These are phyloP conservation scores for Ladona fulva DNA, from an alignment of 1,140 invertebrate genomes.

Conservation along the genomic window DNA sequence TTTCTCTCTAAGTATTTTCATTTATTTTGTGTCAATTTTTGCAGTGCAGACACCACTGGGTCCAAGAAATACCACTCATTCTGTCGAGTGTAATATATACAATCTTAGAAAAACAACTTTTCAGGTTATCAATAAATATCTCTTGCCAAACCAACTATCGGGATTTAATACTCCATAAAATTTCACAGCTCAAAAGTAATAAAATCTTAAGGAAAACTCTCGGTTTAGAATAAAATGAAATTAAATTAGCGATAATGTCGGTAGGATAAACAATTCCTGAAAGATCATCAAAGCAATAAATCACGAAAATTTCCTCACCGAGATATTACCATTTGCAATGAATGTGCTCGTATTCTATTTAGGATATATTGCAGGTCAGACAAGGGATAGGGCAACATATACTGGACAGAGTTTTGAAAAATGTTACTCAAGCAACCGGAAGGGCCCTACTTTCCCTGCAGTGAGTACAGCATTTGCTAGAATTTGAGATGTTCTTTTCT, in stretches of 20 bases:
- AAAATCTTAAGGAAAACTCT: background rate
- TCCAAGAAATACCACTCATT: background rate
- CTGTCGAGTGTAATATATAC: background rate
- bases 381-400: background rate
- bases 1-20: constrained; percentile 1
- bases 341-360: background rate
- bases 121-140: background rate
- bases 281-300: background rate
- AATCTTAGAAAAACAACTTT: constrained; percentile 2
- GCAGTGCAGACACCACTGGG: constrained; percentile 5
- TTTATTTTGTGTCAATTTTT: background rate
- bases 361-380: background rate
- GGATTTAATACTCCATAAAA: background rate
- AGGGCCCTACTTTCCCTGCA: background rate
- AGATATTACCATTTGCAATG: background rate
- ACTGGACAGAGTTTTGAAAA: background rate
- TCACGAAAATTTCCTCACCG: background rate
- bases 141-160: background rate
- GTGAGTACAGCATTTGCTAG: background rate
- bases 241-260: background rate
- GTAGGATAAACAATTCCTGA: background rate
- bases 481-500: background rate
- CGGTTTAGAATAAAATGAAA: background rate
- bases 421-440: background rate
- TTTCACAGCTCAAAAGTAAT: background rate